These are phyloP conservation scores for Sebastes paucispinis DNA, from an alignment of 2,797 vertebrate genomes.

Conservation along the genomic window DNA sequence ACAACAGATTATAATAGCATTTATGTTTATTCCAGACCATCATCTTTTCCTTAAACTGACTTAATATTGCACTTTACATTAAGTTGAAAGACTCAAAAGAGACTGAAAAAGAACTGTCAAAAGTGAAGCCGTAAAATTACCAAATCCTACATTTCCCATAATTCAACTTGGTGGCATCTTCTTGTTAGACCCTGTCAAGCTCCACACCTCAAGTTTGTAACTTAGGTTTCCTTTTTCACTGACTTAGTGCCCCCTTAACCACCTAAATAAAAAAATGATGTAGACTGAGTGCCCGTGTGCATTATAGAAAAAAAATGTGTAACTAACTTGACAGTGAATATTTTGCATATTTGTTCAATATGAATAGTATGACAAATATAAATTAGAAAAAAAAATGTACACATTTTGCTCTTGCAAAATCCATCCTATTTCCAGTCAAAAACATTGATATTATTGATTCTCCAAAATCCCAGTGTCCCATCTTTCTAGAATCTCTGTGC, in stretches of 20 bases:
- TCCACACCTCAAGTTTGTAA: background rate
- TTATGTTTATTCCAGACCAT: background rate
- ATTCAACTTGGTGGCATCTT: background rate
- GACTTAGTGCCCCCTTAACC: background rate
- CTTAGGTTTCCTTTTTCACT: background rate
- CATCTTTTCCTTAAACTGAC: background rate
- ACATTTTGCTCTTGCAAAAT: background rate
- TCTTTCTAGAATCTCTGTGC: background rate
- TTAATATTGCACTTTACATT: background rate
- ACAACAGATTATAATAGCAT: background rate
- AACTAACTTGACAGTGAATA: background rate
- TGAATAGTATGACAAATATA: background rate
- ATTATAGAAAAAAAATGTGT: background rate
- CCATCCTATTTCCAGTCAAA: background rate
- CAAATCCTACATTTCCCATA: background rate
- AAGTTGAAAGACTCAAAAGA: background rate
- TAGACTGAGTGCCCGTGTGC: too few relatives aligned
- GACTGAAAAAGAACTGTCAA: background rate
- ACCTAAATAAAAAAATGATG: background rate
- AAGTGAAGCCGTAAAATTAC: background rate
- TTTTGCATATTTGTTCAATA: background rate
- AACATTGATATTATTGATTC: background rate
- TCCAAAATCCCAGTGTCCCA: background rate
- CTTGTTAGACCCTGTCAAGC: background rate
- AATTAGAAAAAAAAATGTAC: background rate